Conservation (phyloP, 1,140 invertebrate species). For the Yoshiicerus persimilis region DNA sequence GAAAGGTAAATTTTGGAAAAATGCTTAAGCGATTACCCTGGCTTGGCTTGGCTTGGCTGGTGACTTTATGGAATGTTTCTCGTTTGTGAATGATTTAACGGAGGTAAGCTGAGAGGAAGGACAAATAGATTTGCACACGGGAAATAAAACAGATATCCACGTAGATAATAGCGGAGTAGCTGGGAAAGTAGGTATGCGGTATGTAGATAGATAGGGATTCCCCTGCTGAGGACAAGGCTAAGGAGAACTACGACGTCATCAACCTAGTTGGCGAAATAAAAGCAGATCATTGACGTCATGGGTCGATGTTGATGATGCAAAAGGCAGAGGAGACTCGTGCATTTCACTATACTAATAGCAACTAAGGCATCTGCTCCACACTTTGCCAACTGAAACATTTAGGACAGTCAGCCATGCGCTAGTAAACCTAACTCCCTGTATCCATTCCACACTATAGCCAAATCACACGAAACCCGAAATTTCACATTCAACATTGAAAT, state of each 20-base stretch:
- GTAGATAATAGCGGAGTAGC: not conserved
- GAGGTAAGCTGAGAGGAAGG: not conserved
- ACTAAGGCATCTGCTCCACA: conserved; percentile 1
- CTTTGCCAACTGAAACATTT: conserved; percentile 33
- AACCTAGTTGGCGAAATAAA: conserved; percentile 34
- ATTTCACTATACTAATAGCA: not conserved
- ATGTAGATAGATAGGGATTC: conserved; percentile 3
- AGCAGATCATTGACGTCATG: conserved; percentile 41
- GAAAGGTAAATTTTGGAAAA: not conserved
- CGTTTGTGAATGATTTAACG: not conserved
- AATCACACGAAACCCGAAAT: not conserved
- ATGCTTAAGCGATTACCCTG: not conserved
- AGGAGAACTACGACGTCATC: conserved; percentile 37
- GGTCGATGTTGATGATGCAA: conserved; percentile 46
- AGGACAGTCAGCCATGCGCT: conserved; percentile 42
- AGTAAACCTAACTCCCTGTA: not conserved
- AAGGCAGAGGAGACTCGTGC: conserved; percentile 28
- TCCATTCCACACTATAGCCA: not conserved
- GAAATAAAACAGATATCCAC: not conserved
- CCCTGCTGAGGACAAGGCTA: conserved; percentile 2
- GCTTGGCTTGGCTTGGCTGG: no score
- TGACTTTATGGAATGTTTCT: not conserved
- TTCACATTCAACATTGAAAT: not conserved
- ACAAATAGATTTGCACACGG: not conserved
- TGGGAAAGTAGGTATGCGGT: not conserved